Base-by-base conservation (phyloP, 1,140 invertebrate species). In the Zaprionus lachaisei region DNA sequence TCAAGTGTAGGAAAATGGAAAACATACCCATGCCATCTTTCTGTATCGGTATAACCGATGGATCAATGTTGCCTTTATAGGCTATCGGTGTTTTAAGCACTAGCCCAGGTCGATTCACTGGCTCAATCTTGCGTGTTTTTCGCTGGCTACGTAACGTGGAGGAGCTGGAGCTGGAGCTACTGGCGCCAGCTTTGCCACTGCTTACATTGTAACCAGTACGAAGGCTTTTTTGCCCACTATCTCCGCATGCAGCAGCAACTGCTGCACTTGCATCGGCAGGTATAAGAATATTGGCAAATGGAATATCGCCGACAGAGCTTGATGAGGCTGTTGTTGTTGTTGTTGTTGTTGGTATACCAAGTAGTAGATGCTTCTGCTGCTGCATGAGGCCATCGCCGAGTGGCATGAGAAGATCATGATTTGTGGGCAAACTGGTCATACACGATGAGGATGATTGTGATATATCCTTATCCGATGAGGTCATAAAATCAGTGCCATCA, bases 1-100 rank as follows among this genome's bases (percentile, higher is more conserved):
- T 71, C 26, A 79, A 67, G 44, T 76, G 62, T 60, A 28, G 68
- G 61, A 22, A 56, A 54, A 62, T 71, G 47, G 64, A 77, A 80
- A 81, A 92, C 93, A 93, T 94, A 97, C 96, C 96, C 94, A 97
- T 97, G 82, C 96, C 96, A 94, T 97, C 96, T 93, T 96, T 96
- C 80, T 96, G 94, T 89, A 97, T 97, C 44, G 96, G 96, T 92
- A 97, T 96, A 67, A 96, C 95, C 85, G 95, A 96, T 38, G 95
- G 94, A 93, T 97, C 96, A 55, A 96, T 96, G 89, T 96, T 95
- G 73, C 96, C 95, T 81, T 96, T 96, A 93, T 96, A 97, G 38
- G 96, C 96, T 80, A 97, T 96, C 51, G 96, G 96, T 65, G 96
- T 96, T 93, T 97, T 96, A 41, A 97, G 92, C 77, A 96, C 95